Base-by-base conservation (phyloP, 2,888 invertebrate genomes). In the Pterostichus madidus region DNA sequence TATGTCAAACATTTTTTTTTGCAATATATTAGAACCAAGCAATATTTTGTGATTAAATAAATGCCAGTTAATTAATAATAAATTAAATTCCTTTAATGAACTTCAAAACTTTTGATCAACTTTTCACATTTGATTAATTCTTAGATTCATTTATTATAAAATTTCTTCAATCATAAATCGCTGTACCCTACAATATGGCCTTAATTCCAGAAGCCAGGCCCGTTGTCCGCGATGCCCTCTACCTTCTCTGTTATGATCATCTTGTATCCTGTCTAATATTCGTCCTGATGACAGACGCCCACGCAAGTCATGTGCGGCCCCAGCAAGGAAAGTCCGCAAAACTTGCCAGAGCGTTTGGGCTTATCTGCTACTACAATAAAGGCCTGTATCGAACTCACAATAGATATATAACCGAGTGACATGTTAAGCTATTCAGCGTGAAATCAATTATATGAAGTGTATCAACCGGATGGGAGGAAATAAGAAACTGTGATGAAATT, bases 391-490 rank as follows among this genome's bases (percentile, higher is more conserved):
- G 44, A 71, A 71, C 10, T 44, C 11, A 71, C 68, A 71, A 44
- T 71, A 13, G 68, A 13, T 68, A 35, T 17, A n/a, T n/a, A 71
- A 39, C 17, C 10, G 13, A 17, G n/a, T 71, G 68, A 44, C 44
- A 71, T 71, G 68, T 71, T 71, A 17, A 44, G 68, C 64, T 13
- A 64, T 64, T n/a, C 35, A 31, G 11, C 64, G 64, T 64, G 35
- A 64, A 64, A 64, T 64, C 64, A 64, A 64, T 64, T 64, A 64
- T 32, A 64, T 49, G 11, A n/a, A 49, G n/a, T 49, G 10, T 10
- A 49, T 11, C 10, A 49, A 1, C n/a, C n/a, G 49, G 39, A 39
- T 5, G 39, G 7, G 8, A 3, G 6, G 6, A 24, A 24, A 24
- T 24, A 24, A 24, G 24, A 24, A 24, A 24, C 24, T 24, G 24